Base-by-base conservation (phyloP, 2,888 invertebrate species). In the Acheta domesticus region DNA sequence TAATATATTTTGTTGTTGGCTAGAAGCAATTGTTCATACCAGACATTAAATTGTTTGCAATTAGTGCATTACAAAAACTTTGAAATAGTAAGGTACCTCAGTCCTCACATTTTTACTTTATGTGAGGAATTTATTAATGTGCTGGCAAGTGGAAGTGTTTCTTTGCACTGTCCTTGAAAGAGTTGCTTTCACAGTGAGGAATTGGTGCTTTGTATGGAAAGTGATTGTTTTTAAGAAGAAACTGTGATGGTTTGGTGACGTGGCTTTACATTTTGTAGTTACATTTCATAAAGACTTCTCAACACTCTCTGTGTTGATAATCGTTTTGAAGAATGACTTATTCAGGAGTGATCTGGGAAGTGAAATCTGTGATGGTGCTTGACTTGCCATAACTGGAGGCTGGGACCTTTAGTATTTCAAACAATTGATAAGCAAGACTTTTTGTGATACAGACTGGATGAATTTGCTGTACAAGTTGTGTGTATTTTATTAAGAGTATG, bases 281-380 rank as follows among this genome's bases (percentile, higher is more conserved):
- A 19, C 11, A 62, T 62, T 19, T 62, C 4, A 62, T 62, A 62
- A 62, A 62, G 62, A 62, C 62, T 62, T 62, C 14, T 62, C 62
- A 62, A 62, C n/a, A n/a, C 62, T 62, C 62, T 62, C 62, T 62
- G n/a, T 62, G n/a, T n/a, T 62, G n/a, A 62, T 62, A n/a, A 62
- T 19, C 1, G 14, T 19, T n/a, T 62, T 62, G 62, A 62, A 62
- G 14, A 62, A 19, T 62, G 62, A 62, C 14, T 62, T 19, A 62
- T 62, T 19, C 16, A 62, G n/a, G 62, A 36, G 14, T 62, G 62
- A n/a, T 62, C n/a, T 19, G 62, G 62, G n/a, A 62, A 62, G 62
- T 62, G 62, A 62, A 62, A 19, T 62, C 62, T 62, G 62, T 62
- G 62, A 62, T 62, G 62, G 62, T 62, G 62, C 62, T 62, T 14